phyloP scores from a whole-genome alignment of 2,888 invertebrate species.

The Pecten maximus region DNA sequence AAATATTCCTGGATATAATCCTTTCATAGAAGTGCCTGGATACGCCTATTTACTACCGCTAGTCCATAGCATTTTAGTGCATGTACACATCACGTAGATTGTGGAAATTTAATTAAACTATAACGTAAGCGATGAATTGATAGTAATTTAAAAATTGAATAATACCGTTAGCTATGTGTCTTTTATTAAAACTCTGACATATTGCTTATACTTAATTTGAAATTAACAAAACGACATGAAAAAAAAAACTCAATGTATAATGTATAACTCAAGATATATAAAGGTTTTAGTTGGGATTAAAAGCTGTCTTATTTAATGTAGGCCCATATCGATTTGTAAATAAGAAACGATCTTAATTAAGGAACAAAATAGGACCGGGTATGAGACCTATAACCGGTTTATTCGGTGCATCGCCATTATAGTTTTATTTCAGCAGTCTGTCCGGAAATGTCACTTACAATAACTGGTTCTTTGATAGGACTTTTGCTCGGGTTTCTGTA shows the following conservation, averaged over 20 bases:
- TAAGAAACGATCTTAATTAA: neutral
- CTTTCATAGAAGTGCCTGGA: neutral
- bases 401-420: neutral
- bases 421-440: neutral
- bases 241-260: neutral
- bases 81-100: neutral
- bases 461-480: neutral
- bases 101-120: conserved; percentile 5
- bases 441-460: conserved; percentile 19
- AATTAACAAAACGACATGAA: neutral
- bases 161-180: neutral
- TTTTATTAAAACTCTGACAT: neutral
- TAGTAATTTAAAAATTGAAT: neutral
- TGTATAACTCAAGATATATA: neutral
- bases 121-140: neutral
- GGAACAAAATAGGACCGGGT: neutral
- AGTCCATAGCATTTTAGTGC: neutral
- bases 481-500: neutral
- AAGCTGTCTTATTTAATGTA: neutral
- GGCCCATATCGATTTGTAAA: neutral
- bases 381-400: neutral
- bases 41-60: neutral
- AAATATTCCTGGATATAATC: neutral
- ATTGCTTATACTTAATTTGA: neutral
- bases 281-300: neutral